A percentile compares a stretch with the other conserved stretches of the same genome.
Evolutionary conservation across 2,113 vertebrate species (phyloP).

Genomic region (Phaetusa simplex): DNA sequence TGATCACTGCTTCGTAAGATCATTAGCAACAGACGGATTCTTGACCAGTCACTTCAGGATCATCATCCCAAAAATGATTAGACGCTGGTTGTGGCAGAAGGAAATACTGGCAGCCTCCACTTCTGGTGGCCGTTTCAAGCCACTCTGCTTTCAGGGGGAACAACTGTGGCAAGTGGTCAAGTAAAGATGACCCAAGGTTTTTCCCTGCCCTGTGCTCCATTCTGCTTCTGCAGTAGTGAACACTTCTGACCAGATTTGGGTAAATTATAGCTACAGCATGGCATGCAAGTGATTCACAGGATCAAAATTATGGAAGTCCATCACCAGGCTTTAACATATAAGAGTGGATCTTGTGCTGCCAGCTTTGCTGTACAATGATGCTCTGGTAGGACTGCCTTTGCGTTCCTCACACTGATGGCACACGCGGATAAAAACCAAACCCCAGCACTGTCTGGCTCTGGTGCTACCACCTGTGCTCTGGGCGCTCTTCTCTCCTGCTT

Average conservation of each 20-base stretch:
- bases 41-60: not conserved
- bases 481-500: not conserved
- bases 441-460: not conserved
- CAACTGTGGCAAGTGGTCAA: too few species aligned
- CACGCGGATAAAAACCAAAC: not conserved
- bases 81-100: not conserved
- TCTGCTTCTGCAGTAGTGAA: not conserved
- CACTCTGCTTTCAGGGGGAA: fast-evolving
- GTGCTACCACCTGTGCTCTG: not conserved
- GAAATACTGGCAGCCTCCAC: not conserved
- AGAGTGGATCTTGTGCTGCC: not conserved
- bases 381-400: not conserved
- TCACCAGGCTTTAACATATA: not conserved
- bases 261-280: not conserved
- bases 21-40: not conserved
- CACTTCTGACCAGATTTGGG: not conserved
- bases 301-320: not conserved
- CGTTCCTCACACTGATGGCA: not conserved
- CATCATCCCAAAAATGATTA: not conserved
- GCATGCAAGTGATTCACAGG: not conserved
- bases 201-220: not conserved
- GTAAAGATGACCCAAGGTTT: not conserved
- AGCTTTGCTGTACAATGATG: not conserved
- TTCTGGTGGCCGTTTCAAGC: not conserved
- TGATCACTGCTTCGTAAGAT: not conserved